Conservation (phyloP, 2,888 invertebrate species). For the Ganaspis brasiliensis region DNA sequence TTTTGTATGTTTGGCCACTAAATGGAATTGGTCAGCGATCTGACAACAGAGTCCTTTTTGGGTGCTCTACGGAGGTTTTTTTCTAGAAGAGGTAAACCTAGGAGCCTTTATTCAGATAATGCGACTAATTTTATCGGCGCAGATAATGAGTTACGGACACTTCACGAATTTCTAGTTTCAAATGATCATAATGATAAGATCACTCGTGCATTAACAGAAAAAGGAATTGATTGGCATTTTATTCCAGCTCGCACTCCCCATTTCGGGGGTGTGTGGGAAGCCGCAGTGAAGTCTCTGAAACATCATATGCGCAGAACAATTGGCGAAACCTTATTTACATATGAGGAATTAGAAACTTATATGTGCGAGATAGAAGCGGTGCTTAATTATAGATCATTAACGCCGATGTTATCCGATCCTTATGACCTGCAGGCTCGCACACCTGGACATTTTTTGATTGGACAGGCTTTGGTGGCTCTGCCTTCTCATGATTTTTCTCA, state of each 20-base stretch:
- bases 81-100: slow-evolving; percentile 65
- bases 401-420: not conserved
- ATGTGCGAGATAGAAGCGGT: slow-evolving; percentile 14
- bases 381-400: not conserved
- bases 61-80: slow-evolving; percentile 69
- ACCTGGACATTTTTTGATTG: slow-evolving; percentile 44
- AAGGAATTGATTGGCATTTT: slow-evolving; percentile 48
- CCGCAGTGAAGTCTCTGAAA: not conserved
- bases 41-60: slow-evolving; percentile 66
- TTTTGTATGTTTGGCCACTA: not conserved
- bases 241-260: slow-evolving; percentile 50
- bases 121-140: slow-evolving; percentile 72
- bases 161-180: slow-evolving; percentile 30
- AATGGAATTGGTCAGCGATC: not conserved
- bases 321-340: not conserved
- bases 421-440: not conserved
- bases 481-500: not conserved
- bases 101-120: slow-evolving; percentile 68
- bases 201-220: slow-evolving; percentile 43
- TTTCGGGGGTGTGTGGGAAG: slow-evolving; percentile 18
- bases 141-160: slow-evolving; percentile 59
- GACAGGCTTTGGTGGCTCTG: slow-evolving; percentile 6
- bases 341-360: slow-evolving; percentile 22
- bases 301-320: not conserved
- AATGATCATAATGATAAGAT: not conserved